These are phyloP conservation scores for Geotrupes spiniger DNA, from an alignment of 2,888 invertebrate species.

Conservation along the genomic window DNA sequence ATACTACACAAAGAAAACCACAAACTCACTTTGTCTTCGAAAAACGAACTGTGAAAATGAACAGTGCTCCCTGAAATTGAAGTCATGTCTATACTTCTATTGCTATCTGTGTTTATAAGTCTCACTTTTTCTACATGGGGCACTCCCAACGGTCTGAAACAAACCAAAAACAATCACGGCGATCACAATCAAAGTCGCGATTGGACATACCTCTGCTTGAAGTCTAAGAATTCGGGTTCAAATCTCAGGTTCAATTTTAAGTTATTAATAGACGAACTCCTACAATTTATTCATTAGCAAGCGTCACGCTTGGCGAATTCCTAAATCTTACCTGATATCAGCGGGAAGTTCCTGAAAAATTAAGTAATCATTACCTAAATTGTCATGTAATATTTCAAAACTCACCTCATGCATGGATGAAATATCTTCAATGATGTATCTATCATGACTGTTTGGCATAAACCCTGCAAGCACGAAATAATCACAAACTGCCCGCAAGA, in stretches of 20 bases:
- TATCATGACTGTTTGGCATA: slow-evolving; percentile 68
- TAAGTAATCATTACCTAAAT: slow-evolving; percentile 22
- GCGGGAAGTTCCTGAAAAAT: slow-evolving; percentile 46
- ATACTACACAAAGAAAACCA: slow-evolving; percentile 1
- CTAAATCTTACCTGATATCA: slow-evolving; percentile 38
- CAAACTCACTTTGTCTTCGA: slow-evolving; percentile 79
- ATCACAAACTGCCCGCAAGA: slow-evolving; percentile 9
- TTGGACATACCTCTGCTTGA: slow-evolving; percentile 59
- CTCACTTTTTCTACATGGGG: slow-evolving; percentile 84
- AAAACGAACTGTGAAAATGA: slow-evolving; percentile 97
- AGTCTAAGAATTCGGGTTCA: slow-evolving; percentile 67
- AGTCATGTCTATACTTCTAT: slow-evolving; percentile 85
- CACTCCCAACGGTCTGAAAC: slow-evolving; percentile 76
- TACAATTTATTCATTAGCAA: slow-evolving; percentile 6
- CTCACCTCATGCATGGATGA: slow-evolving; percentile 57
- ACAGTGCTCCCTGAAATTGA: slow-evolving; percentile 93
- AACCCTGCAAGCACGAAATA: slow-evolving; percentile 58
- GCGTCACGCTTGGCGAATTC: too few relatives aligned
- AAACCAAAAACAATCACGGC: slow-evolving; percentile 13
- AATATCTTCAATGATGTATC: slow-evolving; percentile 66
- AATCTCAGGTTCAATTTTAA: slow-evolving; percentile 55
- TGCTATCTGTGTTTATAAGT: slow-evolving; percentile 80
- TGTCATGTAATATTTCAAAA: slow-evolving; percentile 12
- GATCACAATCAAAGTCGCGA: slow-evolving; percentile 10
- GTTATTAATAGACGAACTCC: slow-evolving; percentile 34